Conservation (phyloP, 1,140 invertebrate genomes). For the Macrotrachela quadricornifera region DNA sequence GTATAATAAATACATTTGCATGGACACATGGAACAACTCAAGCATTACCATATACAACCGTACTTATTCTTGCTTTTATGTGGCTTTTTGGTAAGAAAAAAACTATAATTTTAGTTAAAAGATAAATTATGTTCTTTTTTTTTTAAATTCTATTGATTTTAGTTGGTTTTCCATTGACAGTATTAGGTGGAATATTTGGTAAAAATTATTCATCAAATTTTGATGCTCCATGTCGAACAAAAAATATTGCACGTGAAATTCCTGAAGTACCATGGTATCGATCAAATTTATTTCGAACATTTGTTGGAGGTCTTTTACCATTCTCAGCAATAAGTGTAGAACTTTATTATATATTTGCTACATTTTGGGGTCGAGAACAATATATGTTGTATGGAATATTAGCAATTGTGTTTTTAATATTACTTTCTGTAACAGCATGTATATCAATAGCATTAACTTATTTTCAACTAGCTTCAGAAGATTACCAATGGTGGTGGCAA, state of each 20-base stretch:
- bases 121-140: neutral
- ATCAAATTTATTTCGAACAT: slow-evolving; percentile 29
- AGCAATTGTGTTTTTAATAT: slow-evolving; percentile 28
- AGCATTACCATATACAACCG: slow-evolving; percentile 33
- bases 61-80: slow-evolving; percentile 32
- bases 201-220: slow-evolving; percentile 32
- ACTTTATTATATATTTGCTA: slow-evolving; percentile 38
- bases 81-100: slow-evolving; percentile 31
- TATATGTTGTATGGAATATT: slow-evolving; percentile 17
- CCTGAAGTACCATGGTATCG: slow-evolving; percentile 33
- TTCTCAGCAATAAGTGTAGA: slow-evolving; percentile 38
- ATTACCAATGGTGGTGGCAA: slow-evolving; percentile 39
- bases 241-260: slow-evolving; percentile 35
- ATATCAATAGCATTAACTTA: slow-evolving; percentile 36
- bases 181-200: slow-evolving; percentile 35
- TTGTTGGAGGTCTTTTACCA: slow-evolving; percentile 35
- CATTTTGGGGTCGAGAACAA: slow-evolving; percentile 36
- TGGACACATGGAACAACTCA: slow-evolving; percentile 37
- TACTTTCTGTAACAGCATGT: slow-evolving; percentile 35
- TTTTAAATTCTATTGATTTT: neutral
- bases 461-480: slow-evolving; percentile 35
- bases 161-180: slow-evolving; percentile 36
- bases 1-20: slow-evolving; percentile 33
- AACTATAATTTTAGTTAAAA: no score
- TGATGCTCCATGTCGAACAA: slow-evolving; percentile 34